A percentile compares a stretch with the other conserved stretches of the same genome.
phyloP scores from a whole-genome alignment of 2,113 vertebrate genomes.

The Bos javanicus region DNA sequence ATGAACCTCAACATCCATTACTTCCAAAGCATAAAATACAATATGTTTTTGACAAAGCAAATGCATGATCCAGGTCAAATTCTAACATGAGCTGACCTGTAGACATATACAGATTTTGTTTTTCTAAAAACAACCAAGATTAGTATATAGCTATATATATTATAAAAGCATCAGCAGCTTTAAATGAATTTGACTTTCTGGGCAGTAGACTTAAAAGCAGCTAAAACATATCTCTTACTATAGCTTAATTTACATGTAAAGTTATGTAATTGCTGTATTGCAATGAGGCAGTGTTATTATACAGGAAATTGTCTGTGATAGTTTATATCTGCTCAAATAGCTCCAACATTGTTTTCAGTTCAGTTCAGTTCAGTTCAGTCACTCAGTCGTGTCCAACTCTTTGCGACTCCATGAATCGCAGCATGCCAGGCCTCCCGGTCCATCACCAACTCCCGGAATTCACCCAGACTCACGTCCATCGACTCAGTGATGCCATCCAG shows the following conservation, averaged over 20 bases:
- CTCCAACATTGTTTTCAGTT: neutral
- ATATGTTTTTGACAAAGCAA: neutral
- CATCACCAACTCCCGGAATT: too few relatives aligned
- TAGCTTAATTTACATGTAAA: slow-evolving; percentile 33
- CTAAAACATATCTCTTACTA: slow-evolving; percentile 6
- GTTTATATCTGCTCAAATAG: slow-evolving; percentile 15
- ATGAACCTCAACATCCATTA: neutral
- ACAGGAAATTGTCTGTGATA: slow-evolving; percentile 6
- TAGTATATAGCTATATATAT: neutral
- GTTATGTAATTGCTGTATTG: slow-evolving; percentile 28
- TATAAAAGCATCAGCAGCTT: neutral
- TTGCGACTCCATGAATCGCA: neutral
- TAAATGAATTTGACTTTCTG: slow-evolving; percentile 9
- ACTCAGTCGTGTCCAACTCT: too few relatives aligned
- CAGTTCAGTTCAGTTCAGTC: neutral
- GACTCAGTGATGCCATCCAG: too few relatives aligned
- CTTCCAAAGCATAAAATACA: neutral
- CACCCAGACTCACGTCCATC: too few relatives aligned
- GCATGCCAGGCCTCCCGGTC: too few relatives aligned
- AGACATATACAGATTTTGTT: neutral
- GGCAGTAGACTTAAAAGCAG: neutral
- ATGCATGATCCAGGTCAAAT: neutral
- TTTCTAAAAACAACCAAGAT: too few relatives aligned
- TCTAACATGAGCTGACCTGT: neutral
- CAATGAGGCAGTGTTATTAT: slow-evolving; percentile 7